phyloP scores from a whole-genome alignment of 1,140 invertebrate genomes.

The Popillia japonica region DNA sequence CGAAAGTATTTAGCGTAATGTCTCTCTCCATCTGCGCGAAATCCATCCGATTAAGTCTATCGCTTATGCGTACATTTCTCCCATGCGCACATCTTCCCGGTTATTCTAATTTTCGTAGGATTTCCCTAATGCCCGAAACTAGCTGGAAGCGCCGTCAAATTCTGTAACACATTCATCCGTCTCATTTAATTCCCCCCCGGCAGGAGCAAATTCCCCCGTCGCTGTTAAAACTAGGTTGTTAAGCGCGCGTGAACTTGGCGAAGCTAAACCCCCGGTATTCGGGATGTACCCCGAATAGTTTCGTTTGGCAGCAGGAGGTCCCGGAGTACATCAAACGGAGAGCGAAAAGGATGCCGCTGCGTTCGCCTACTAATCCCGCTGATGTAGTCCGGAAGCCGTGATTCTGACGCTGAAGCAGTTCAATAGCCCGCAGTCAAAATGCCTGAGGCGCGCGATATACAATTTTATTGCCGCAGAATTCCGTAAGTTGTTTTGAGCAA shows the following conservation, averaged over 20 bases:
- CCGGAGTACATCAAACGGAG: background rate
- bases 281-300: constrained; percentile 21
- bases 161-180: constrained; percentile 33
- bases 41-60: background rate
- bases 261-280: constrained; percentile 5
- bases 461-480: constrained; percentile 23
- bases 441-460: constrained; percentile 7
- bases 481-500: constrained; percentile 7
- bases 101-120: constrained; percentile 21
- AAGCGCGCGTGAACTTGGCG: constrained; percentile 22
- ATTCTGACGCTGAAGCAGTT: background rate
- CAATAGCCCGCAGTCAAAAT: constrained; percentile 15
- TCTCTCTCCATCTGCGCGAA: background rate
- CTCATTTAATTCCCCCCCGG: constrained; percentile 25
- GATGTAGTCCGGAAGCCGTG: background rate
- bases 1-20: too few relatives aligned
- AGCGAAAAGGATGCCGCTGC: background rate
- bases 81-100: background rate
- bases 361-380: background rate
- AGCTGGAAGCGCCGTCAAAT: constrained; percentile 16
- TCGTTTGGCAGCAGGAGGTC: background rate
- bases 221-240: constrained; percentile 2
- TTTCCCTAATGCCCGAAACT: background rate
- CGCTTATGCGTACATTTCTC: constrained; percentile 2
- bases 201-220: background rate